Base-by-base conservation (phyloP, 2,888 invertebrate genomes). In the Drosophila picticornis region DNA sequence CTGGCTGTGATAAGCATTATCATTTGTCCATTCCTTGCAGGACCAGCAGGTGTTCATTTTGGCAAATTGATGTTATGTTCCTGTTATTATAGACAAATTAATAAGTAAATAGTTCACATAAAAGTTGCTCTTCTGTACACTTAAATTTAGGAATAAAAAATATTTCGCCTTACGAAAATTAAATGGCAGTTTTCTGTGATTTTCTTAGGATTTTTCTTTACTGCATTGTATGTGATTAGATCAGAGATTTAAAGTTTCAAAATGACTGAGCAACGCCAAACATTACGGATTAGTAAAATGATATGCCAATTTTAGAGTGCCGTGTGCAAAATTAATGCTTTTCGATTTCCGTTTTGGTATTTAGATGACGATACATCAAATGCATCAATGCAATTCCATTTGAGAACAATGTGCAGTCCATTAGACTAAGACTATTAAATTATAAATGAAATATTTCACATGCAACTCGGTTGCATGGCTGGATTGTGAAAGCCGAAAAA, bases 351-450 rank as follows among this genome's bases (percentile, higher is more conserved):
- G 36, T 31, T 34, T 38, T 27, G 51, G 27, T 48, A 36, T 55
- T n/a, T 11, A 52, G n/a, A 36, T 31, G 58, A 52, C 60, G 34
- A 57, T 62, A 34, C 27, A 50, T 31, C 40, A 36, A 51, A 60
- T 55, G 34, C 19, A 13, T 22, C 40, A 56, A 43, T 50, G 22
- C 38, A 48, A 5, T 31, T 36, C 22, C 46, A 25, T 46, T 46
- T 46, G 22, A 46, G 25, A 56, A 38, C 36, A 56, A 43, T 60
- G 29, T 65, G 53, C 22, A 78, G 57, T 78, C 66, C 71, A 80
- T 78, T 72, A 83, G 64, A 53, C 50, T 9, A 46, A 64, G 70
- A 73, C 63, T 43, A 52, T 55, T 62, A 36, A 66, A 72, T 76
- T 51, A 68, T 65, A 31, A 62, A 65, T 78, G 46, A 36, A 56